phyloP scores from a whole-genome alignment of 2,113 vertebrate genomes.

The Alaudala cheleensis region DNA sequence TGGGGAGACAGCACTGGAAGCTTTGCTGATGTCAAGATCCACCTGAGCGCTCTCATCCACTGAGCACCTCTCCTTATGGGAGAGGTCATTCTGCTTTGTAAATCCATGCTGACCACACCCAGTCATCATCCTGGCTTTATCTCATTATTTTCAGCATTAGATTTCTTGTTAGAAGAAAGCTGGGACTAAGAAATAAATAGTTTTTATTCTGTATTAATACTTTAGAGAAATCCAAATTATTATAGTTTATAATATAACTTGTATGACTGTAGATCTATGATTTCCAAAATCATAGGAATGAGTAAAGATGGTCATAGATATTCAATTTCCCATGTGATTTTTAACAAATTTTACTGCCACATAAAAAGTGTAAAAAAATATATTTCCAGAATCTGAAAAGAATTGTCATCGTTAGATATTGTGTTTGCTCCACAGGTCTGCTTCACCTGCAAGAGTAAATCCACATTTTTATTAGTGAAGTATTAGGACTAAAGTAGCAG shows the following conservation, averaged over 20 bases:
- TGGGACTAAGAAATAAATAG: background rate
- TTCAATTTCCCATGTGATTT: background rate
- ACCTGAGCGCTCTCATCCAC: background rate
- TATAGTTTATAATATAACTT: background rate
- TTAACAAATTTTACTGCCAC: background rate
- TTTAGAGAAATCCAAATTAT: background rate
- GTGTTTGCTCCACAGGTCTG: background rate
- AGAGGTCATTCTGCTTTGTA: background rate
- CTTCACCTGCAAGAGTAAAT: background rate
- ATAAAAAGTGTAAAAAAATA: background rate
- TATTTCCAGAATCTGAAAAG: background rate
- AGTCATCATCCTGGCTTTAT: accelerated
- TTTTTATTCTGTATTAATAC: background rate
- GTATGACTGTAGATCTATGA: background rate
- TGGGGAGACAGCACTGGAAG: background rate
- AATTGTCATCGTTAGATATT: accelerated
- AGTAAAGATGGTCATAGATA: background rate
- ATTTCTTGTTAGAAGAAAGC: background rate
- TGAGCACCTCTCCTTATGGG: accelerated
- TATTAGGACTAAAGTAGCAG: background rate
- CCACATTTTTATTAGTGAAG: background rate
- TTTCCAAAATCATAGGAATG: background rate
- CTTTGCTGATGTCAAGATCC: background rate
- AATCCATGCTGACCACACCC: background rate
- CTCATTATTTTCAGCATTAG: background rate